phyloP scores from a whole-genome alignment of 2,797 vertebrate species.

The Coccyzus lansbergi region DNA sequence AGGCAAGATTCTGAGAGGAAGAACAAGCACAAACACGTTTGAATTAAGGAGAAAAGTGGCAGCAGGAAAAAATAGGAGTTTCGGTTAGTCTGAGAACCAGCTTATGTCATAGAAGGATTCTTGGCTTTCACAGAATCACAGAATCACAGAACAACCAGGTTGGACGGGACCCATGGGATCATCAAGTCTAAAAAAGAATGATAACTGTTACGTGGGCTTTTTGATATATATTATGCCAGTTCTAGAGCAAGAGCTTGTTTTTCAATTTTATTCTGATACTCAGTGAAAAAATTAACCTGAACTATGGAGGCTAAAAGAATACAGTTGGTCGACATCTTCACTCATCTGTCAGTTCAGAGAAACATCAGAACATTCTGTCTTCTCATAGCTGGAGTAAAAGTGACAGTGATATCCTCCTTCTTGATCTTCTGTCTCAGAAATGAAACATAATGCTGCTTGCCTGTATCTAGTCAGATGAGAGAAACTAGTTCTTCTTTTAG shows the following conservation, averaged over 20 bases:
- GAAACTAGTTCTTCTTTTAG: not conserved
- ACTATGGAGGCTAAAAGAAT: not conserved
- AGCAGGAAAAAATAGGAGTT: not conserved
- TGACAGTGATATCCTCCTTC: conserved; percentile 26
- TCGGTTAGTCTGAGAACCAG: not conserved
- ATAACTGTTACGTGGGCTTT: conserved; percentile 7
- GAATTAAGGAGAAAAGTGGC: not conserved
- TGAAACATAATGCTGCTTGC: not conserved
- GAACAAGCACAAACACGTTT: not conserved
- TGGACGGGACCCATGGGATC: too few species aligned
- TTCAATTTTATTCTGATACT: conserved; percentile 43
- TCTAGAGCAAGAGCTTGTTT: conserved; percentile 7
- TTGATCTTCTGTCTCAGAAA: conserved; percentile 19
- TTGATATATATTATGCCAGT: conserved; percentile 38
- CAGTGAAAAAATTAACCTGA: conserved; percentile 22
- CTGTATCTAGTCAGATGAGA: not conserved
- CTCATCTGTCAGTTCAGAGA: conserved; percentile 31
- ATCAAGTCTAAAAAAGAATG: conserved; percentile 31
- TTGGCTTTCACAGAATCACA: too few species aligned
- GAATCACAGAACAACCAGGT: too few species aligned
- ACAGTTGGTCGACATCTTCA: conserved; percentile 9
- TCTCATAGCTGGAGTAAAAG: not conserved
- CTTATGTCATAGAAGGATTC: not conserved
- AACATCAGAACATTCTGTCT: not conserved
- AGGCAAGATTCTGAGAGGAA: not conserved